A percentile compares a stretch with the other conserved stretches of the same genome.
Evolutionary conservation across 53 echinoderm and acorn worm genomes (phyloP).

Genomic region (Echinarachnius parma): DNA sequence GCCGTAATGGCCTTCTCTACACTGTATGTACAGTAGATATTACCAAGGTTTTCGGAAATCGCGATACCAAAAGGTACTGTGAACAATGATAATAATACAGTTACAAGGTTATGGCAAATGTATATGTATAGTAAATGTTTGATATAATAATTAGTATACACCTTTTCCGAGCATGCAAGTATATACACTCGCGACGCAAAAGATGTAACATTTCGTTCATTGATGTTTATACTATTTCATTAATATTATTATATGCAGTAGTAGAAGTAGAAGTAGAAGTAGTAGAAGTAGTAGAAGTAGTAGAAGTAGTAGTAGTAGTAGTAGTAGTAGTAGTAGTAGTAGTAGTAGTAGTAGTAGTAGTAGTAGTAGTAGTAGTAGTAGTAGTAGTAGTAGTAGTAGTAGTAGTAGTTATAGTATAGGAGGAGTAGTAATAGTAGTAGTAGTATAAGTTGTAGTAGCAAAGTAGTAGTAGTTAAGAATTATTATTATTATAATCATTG

Average conservation of each 20-base stretch:
- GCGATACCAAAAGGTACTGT: too few species aligned
- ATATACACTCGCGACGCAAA: too few species aligned
- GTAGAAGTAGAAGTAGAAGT: background rate
- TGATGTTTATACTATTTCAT: background rate
- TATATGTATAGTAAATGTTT: too few species aligned
- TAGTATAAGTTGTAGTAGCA: background rate
- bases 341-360: constrained; percentile 16
- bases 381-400: constrained; percentile 8
- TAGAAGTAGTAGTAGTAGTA: constrained; percentile 14
- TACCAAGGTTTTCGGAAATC: too few species aligned
- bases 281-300: constrained; percentile 6
- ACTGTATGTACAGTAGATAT: too few species aligned
- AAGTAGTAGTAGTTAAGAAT: background rate
- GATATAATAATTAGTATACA: too few species aligned
- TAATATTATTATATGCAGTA: background rate
- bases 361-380: constrained; percentile 13
- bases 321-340: constrained; percentile 16
- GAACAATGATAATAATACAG: too few species aligned
- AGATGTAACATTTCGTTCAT: too few species aligned
- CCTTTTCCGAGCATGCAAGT: too few species aligned
- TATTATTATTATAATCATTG: background rate
- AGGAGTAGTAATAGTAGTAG: background rate
- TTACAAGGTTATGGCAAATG: too few species aligned
- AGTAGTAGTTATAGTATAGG: background rate
- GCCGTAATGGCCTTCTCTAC: too few species aligned